Conservation (phyloP, 2,113 vertebrate genomes). For the Ursus arctos region DNA sequence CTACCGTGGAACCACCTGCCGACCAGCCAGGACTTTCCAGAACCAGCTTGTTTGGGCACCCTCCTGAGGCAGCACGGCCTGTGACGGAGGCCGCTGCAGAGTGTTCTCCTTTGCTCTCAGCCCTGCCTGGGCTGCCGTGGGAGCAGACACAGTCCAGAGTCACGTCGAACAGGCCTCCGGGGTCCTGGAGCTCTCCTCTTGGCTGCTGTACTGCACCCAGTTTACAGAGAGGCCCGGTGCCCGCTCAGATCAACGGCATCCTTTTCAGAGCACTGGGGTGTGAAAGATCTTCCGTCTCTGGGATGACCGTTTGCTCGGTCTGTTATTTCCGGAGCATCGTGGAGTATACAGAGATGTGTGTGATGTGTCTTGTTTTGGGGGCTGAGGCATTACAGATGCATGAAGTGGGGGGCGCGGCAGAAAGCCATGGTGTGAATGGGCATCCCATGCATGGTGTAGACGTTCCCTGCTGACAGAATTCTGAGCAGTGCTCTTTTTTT, state of each 20-base stretch:
- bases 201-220: accelerated
- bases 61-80: background rate
- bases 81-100: accelerated
- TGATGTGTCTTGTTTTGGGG: too few species aligned
- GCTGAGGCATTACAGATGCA: accelerated
- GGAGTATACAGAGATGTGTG: accelerated
- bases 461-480: background rate
- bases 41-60: too few species aligned
- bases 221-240: accelerated
- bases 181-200: accelerated
- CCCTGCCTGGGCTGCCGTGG: background rate
- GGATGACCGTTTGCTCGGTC: accelerated
- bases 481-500: background rate
- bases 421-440: accelerated
- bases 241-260: background rate
- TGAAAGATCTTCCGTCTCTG: background rate
- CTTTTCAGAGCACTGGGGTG: background rate
- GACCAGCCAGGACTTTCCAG: background rate
- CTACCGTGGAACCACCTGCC: accelerated
- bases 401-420: accelerated
- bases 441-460: accelerated
- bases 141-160: background rate
- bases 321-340: accelerated
- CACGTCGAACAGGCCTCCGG: accelerated
- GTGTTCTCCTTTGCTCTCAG: accelerated